A percentile compares a stretch with the other conserved stretches of the same genome.
Evolutionary conservation across 2,888 invertebrate genomes (phyloP).

Genomic region (Dorcus hopei): DNA sequence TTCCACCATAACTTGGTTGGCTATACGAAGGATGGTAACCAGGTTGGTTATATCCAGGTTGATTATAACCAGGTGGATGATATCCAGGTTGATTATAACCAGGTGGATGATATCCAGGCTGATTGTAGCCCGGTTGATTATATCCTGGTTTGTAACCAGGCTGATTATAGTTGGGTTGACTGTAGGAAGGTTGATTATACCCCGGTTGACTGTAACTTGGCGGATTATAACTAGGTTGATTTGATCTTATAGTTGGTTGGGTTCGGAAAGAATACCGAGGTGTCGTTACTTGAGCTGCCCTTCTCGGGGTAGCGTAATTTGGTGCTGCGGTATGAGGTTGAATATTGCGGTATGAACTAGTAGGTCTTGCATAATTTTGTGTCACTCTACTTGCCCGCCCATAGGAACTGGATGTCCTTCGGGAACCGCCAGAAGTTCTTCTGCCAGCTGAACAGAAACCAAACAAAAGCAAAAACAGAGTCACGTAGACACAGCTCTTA

Average conservation of each 20-base stretch:
- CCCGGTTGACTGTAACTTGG: constrained; percentile 4
- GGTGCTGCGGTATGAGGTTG: not conserved
- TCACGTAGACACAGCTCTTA: too few species aligned
- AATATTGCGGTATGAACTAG: not conserved
- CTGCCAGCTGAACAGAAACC: not conserved
- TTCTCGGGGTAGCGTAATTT: not conserved
- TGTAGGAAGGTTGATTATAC: constrained; percentile 10
- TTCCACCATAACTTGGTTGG: not conserved
- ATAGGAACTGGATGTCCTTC: constrained; percentile 5
- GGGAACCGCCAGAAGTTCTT: not conserved
- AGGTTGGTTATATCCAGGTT: constrained; percentile 13
- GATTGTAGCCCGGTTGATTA: constrained; percentile 6
- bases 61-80: constrained; percentile 7
- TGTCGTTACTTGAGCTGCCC: not conserved
- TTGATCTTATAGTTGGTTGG: constrained; percentile 9
- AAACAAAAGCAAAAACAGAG: too few species aligned
- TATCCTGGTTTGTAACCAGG: constrained; percentile 9
- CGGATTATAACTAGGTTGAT: constrained; percentile 8
- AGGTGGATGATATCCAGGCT: constrained; percentile 11
- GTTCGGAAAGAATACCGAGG: constrained; percentile 12
- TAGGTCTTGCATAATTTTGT: not conserved
- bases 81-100: constrained; percentile 10
- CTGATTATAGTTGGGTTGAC: constrained; percentile 12
- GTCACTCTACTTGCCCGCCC: constrained; percentile 5
- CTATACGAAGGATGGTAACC: not conserved